Conservation (phyloP, 2,888 invertebrate species). For the Pyrrhosoma nymphula region DNA sequence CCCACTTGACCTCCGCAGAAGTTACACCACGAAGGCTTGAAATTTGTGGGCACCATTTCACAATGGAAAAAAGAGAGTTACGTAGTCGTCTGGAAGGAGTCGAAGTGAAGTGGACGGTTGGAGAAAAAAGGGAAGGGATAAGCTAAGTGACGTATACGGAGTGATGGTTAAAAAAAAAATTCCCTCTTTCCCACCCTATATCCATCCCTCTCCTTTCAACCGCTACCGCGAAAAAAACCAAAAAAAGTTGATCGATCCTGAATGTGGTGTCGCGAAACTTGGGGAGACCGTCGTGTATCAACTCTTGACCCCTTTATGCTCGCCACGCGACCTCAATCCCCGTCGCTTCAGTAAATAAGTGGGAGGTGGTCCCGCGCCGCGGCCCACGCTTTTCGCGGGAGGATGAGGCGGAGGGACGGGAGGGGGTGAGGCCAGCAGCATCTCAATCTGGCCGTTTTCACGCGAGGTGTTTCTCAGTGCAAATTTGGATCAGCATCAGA, state of each 20-base stretch:
- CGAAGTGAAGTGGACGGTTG: background rate
- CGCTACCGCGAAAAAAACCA: background rate
- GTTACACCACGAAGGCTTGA: background rate
- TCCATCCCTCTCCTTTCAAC: background rate
- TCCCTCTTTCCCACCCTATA: background rate
- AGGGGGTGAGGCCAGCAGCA: background rate
- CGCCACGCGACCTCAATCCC: constrained; percentile 26
- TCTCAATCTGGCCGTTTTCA: background rate
- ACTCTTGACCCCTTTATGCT: constrained; percentile 19
- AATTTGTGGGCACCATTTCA: background rate
- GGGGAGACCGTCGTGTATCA: background rate
- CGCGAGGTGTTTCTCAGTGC: too few relatives aligned
- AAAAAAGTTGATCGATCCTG: background rate
- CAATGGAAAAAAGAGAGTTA: too few relatives aligned
- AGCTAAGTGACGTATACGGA: background rate
- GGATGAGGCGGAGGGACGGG: background rate
- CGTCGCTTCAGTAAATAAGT: background rate
- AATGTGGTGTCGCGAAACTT: background rate
- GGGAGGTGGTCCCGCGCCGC: background rate
- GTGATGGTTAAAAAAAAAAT: background rate
- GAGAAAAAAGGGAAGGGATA: background rate
- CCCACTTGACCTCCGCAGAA: background rate
- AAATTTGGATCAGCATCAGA: too few relatives aligned
- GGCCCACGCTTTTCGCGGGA: background rate
- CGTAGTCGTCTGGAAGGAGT: too few relatives aligned